phyloP scores from a whole-genome alignment of 2,797 vertebrate species.

The Schizopygopsis pylzovi region DNA sequence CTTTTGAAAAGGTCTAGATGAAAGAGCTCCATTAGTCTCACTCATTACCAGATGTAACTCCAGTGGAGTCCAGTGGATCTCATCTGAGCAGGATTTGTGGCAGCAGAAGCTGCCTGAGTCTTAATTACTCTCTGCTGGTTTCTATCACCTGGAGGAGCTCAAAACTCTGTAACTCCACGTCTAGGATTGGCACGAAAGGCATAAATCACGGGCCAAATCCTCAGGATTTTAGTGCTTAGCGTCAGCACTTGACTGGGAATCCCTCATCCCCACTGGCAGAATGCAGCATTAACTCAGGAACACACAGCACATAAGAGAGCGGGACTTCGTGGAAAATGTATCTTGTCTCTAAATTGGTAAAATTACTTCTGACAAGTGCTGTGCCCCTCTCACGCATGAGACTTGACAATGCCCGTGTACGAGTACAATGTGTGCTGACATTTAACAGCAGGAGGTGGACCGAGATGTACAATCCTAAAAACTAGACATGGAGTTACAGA shows the following conservation, averaged over 20 bases:
- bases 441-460: not conserved
- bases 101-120: slow-evolving; percentile 2
- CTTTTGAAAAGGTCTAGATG: slow-evolving; percentile 26
- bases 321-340: slow-evolving; percentile 25
- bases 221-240: slow-evolving; percentile 53
- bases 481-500: not conserved
- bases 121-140: slow-evolving; percentile 52
- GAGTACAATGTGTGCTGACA: slow-evolving; percentile 1
- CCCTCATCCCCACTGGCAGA: slow-evolving; percentile 43
- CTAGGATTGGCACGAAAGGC: slow-evolving; percentile 43
- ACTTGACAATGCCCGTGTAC: not conserved
- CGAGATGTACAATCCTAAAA: slow-evolving; percentile 7
- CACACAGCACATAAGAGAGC: slow-evolving; percentile 1
- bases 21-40: slow-evolving; percentile 47
- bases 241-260: slow-evolving; percentile 53
- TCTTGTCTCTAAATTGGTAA: slow-evolving; percentile 29
- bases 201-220: slow-evolving; percentile 54
- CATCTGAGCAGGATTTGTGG: slow-evolving; percentile 42
- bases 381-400: not conserved
- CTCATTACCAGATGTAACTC: slow-evolving; percentile 36
- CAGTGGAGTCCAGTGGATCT: slow-evolving; percentile 46
- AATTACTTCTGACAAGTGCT: slow-evolving; percentile 19
- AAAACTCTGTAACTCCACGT: slow-evolving; percentile 19
- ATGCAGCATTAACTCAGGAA: slow-evolving; percentile 34
- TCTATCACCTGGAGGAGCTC: slow-evolving; percentile 47